These are phyloP conservation scores for Rhimphoctona megacephalus DNA, from an alignment of 2,888 invertebrate genomes.

Conservation along the genomic window DNA sequence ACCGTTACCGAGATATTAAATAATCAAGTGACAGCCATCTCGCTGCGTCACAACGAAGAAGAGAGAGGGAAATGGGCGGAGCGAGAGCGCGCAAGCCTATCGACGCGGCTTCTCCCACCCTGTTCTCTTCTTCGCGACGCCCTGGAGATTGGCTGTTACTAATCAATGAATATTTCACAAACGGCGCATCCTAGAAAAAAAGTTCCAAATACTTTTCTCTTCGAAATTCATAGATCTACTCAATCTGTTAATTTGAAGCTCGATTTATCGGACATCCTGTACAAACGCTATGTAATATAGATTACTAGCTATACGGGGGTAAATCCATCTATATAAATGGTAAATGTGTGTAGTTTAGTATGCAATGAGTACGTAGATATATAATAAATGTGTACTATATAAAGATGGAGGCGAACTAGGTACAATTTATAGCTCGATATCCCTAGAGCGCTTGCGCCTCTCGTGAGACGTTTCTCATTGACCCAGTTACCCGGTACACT, in stretches of 20 bases:
- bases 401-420: constrained; percentile 63
- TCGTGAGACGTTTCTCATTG: constrained; percentile 82
- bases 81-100: neutral
- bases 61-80: neutral
- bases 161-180: neutral
- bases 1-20: neutral
- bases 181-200: neutral
- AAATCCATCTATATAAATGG: neutral
- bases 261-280: neutral
- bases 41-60: neutral
- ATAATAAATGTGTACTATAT: constrained; percentile 43
- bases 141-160: neutral
- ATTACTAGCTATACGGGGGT: neutral
- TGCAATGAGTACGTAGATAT: constrained; percentile 27
- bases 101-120: neutral
- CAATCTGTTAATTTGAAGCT: neutral
- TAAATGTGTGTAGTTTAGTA: constrained; percentile 13
- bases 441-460: constrained; percentile 75
- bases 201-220: neutral
- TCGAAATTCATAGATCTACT: neutral
- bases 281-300: constrained; percentile 32
- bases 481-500: constrained; percentile 85
- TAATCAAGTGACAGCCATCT: neutral
- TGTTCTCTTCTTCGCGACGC: neutral
- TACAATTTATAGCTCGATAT: constrained; percentile 70